Evolutionary conservation across 2,113 vertebrate species (phyloP), one percentile per base, ranked within the genome.

Genomic region (Neodon shergylaensis): DNA sequence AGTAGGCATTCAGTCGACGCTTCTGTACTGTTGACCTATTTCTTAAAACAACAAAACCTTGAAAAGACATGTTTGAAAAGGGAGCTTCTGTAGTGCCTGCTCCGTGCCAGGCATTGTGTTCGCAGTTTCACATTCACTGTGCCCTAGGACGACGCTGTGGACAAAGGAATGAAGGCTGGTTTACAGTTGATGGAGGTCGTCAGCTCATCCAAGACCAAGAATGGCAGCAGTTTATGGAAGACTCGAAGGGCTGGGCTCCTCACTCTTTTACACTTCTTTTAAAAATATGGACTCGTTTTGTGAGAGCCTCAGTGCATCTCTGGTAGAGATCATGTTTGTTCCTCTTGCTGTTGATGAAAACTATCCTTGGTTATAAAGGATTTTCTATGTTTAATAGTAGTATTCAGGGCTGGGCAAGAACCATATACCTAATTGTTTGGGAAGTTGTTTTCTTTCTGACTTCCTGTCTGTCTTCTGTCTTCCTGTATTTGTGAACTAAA

Each of bases 301-400:
- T 93, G 65, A 93, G 77, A 36, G 11, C 58, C 63, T 79, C 90
- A 87, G n/a, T 82, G 52, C 33, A 63, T 83, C 54, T 54, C 52
- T 94, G 31, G 91, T 87, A 72, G 47, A 70, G 47, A 65, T 54
- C 54, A 87, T 21, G 74, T 74, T 95, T 96, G 33, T 90, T 77
- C 52, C 22, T 88, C n/a, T 91, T 81, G 36, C 76, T 76, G 52
- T 33, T 78, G 78, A 83, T 97, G 79, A 89, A 93, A 91, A 89
- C 52, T 92, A 52, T 90, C 65, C 83, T 88, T 76, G 68, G 44
- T 81, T 86, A 94, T 49, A 82, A 74, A 94, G 86, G 77, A 79
- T 87, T 96, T 96, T 96, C 54, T 74, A 91, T 90, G 47, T 66
- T 12, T 66, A 74, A 19, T 70, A 33, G 76, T 84, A 96, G 90